Percentiles rank a stretch among this genome's conserved stretches.
Conservation (phyloP, 2,113 vertebrate genomes). For the Ia io region DNA sequence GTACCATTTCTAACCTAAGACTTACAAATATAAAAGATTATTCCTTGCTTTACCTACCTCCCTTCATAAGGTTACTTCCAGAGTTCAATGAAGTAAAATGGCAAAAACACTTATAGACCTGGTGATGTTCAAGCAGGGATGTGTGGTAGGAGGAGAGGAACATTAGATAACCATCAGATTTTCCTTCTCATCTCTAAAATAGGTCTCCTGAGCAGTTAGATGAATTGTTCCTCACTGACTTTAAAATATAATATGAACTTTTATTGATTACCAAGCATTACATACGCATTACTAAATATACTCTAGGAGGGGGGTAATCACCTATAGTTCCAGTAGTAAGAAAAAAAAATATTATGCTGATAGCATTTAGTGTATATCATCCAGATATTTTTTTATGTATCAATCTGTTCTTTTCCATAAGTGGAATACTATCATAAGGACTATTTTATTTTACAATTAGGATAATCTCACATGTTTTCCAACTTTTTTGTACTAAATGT, state of each 20-base stretch:
- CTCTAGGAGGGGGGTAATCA: not conserved
- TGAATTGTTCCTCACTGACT: not conserved
- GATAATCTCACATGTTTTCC: not conserved
- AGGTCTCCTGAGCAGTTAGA: not conserved
- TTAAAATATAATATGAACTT: not conserved
- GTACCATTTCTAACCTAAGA: not conserved
- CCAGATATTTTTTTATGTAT: not conserved
- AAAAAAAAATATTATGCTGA: not conserved
- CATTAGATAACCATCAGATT: not conserved
- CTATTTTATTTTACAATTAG: not conserved
- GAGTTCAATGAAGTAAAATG: not conserved
- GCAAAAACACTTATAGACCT: not conserved
- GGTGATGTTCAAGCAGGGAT: not conserved
- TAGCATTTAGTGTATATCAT: not conserved
- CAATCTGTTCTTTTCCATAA: not conserved
- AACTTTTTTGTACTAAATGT: constrained; percentile 11
- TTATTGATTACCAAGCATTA: not conserved
- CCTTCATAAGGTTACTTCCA: not conserved
- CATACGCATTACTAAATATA: not conserved
- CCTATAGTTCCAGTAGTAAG: not conserved
- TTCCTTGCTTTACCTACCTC: not conserved
- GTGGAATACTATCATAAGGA: not conserved
- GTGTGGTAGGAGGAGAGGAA: not conserved
- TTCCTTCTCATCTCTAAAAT: not conserved
- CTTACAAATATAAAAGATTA: not conserved